Evolutionary conservation across 2,113 vertebrate genomes (phyloP), one percentile per base, ranked within the genome.

Genomic region (Puffinus mauretanicus): DNA sequence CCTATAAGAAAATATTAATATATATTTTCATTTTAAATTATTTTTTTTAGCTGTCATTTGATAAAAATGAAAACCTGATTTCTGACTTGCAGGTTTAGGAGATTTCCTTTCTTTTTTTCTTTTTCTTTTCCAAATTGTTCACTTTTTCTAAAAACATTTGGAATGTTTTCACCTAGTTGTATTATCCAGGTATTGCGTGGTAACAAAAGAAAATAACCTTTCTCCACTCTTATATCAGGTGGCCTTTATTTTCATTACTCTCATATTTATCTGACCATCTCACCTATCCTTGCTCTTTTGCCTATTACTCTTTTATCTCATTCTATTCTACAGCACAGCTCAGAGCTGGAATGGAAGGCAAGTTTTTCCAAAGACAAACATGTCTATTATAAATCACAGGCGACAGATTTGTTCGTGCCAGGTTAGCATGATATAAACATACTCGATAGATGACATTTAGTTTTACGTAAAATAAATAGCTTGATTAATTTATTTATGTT

Each of bases 91-190:
- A 16, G 12, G 8, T 77, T 73, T 61, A 70, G 16, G 6, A 47
- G 10, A 26, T 42, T 61, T 51, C 1, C 5, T 36, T 71, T 38
- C 4, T n/a, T 61, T n/a, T 52, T 64, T 22, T 13, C 0, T 40
- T 47, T 76, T 67, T 8, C 2, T 61, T 54, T 67, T 80, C 10
- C 6, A 54, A 44, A 20, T n/a, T 38, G 6, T 22, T 69, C 10
- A 42, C 13, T 82, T 70, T 38, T 9, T 64, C 3, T 11, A 40
- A 47, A 78, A 66, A 10, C 2, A 22, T 42, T 22, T 42, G 3
- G 60, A 71, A 67, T 34, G 1, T 72, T 77, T 91, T 77, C 29
- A 61, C 20, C 11, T 60, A 42, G 26, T 69, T 67, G 5, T 42
- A 61, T 65, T 61, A 29, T 80, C 36, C 16, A 61, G 6, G 7